These are phyloP conservation scores for Prionace glauca DNA, from an alignment of 2,797 vertebrate genomes.

Conservation along the genomic window DNA sequence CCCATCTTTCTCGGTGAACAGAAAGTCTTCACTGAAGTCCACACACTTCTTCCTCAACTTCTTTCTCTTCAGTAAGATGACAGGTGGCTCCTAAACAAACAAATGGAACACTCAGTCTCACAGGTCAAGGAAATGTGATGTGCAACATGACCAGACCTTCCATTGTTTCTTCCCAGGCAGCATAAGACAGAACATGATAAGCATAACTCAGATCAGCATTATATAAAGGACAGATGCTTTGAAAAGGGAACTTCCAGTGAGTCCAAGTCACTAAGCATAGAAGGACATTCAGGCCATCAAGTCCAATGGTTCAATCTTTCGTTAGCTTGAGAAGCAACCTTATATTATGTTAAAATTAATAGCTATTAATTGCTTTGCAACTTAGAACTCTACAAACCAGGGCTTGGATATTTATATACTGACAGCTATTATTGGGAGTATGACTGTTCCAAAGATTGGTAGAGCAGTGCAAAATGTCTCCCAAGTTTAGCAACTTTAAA, in stretches of 20 bases:
- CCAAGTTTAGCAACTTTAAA: not conserved
- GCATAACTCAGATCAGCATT: not conserved
- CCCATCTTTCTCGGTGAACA: conserved; percentile 72
- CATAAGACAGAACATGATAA: not conserved
- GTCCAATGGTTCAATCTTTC: not conserved
- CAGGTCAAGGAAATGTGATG: not conserved
- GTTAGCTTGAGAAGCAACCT: not conserved
- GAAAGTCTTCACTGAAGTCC: conserved; percentile 71
- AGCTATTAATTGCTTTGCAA: not conserved
- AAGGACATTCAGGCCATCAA: not conserved
- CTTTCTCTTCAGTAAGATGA: conserved; percentile 58
- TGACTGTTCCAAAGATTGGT: not conserved
- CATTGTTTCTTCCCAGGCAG: not conserved
- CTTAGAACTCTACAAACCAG: not conserved
- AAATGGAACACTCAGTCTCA: not conserved
- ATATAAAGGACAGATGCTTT: not conserved
- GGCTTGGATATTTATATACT: not conserved
- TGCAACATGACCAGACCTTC: not conserved
- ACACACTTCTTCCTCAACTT: conserved; percentile 54
- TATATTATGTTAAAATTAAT: not conserved
- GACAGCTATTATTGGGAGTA: not conserved
- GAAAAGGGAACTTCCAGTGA: not conserved
- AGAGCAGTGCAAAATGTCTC: not conserved
- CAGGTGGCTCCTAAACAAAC: conserved; percentile 55
- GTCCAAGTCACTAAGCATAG: not conserved